Base-by-base conservation (phyloP, 1,140 invertebrate species). In the Zaprionus ghesquierei region DNA sequence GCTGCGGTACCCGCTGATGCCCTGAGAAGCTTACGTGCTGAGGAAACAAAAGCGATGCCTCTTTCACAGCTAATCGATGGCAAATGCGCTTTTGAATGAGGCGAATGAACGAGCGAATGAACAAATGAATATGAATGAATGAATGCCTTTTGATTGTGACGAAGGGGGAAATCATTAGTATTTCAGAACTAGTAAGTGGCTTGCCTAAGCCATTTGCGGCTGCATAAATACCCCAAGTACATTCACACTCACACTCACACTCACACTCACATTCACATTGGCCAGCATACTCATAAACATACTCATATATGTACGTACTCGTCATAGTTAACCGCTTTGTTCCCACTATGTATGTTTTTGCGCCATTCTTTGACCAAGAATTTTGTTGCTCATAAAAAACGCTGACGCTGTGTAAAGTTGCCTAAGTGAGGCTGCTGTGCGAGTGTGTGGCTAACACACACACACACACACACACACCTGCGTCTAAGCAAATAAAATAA, bases 341-440 rank as follows among this genome's bases (percentile, higher is more conserved):
- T 76, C 53, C 5, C n/a, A 55, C n/a, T n/a, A n/a, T n/a, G n/a
- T n/a, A n/a, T n/a, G n/a, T n/a, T n/a, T 44, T 66, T 18, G 61
- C 60, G 60, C 75, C 46, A 46, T 66, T 51, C 61, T 69, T 65
- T 44, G 18, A 29, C 53, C 54, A 65, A 76, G 81, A 85, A 85
- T 71, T 49, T 55, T 56, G 20, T 10, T 46, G 31, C 63, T 79
- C 69, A 89, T 82, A 87, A 79, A 79, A 86, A 76, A 68, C 27
- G 81, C 81, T 86, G 82, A 86, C 81, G 38, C 46, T 87, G 82
- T 82, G 64, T 62, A 78, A 82, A 74, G 20, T 60, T 70, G 72
- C 59, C 55, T 62, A 62, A 69, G 65, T 69, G 80, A 73, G 51
- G 80, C 80, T 84, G 75, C 63, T 55, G 29, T 33, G 12, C 12